Evolutionary conservation across 2,888 invertebrate species (phyloP), one percentile per base, ranked within the genome.

Genomic region (Laspeyria flexula): DNA sequence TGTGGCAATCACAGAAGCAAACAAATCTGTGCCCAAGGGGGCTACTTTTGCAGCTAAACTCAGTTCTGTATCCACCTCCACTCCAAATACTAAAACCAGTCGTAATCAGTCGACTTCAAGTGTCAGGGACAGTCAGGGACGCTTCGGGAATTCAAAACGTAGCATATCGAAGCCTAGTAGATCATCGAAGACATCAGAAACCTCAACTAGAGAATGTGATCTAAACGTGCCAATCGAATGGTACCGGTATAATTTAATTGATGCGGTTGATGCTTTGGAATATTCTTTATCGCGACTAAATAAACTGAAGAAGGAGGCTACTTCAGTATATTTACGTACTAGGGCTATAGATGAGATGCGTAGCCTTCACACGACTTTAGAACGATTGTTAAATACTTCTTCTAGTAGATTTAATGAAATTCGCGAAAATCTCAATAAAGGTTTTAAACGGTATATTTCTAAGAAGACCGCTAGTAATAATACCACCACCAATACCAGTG

Each of bases 241-340:
- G 94, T 94, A 91, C 66, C 88, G 94, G 51, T 94, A 93, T 62
- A 94, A 94, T 57, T 83, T 94, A 23, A 77, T 93, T 40, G 93
- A 94, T 63, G 93, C 94, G 0, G 88, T 93, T 21, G 93, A 94
- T 55, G 90, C 94, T 21, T 85, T 94, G 43, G 93, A 93, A 55
- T 94, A 94, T 75, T 88, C 94, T 4, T 79, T 93, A 15, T 81
- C 89, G 12, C 88, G 93, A 29, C 78, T 94, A 39, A 82, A 90
- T 25, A 90, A 90, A 61, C 73, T 94, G 29, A 94, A 93, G 53
- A 91, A 89, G 61, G 91, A 88, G 58, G 80, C 90, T 0, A 85
- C 86, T 4, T 83, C 89, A 0, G 66, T 88, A 46, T 90, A 89
- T 68, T 80, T 93, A 33, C 86, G 92, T 37, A 90, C 92, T 6